A percentile compares a stretch with the other conserved stretches of the same genome.
Evolutionary conservation across 2,888 invertebrate species (phyloP).

Genomic region (Noctua comes): DNA sequence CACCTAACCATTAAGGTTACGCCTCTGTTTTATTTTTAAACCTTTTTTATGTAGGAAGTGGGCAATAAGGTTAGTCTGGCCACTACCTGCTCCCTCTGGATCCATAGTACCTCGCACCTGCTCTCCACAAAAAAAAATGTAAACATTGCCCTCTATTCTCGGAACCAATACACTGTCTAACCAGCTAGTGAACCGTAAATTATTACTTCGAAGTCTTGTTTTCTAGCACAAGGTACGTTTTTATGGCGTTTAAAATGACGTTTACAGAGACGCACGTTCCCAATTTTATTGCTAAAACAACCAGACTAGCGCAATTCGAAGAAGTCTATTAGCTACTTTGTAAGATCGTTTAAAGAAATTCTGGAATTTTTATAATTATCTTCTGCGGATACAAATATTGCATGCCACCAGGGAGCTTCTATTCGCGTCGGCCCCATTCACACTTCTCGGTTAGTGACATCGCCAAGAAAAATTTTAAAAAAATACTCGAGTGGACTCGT

Average conservation of each 20-base stretch:
- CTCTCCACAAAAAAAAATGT: conserved; percentile 86
- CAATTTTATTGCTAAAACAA: conserved; percentile 57
- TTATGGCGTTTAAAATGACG: conserved; percentile 63
- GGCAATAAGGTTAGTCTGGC: conserved; percentile 80
- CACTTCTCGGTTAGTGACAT: conserved; percentile 84
- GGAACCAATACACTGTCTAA: conserved; percentile 75
- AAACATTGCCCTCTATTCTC: conserved; percentile 82
- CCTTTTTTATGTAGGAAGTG: conserved; percentile 85
- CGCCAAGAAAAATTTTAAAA: conserved; percentile 79
- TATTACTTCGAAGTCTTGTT: conserved; percentile 76
- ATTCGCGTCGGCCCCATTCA: conserved; percentile 85
- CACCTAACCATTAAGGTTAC: conserved; percentile 77
- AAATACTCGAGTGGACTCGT: conserved; percentile 69
- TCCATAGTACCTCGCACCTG: conserved; percentile 80
- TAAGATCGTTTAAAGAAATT: conserved; percentile 39
- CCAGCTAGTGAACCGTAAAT: conserved; percentile 78
- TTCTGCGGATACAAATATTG: conserved; percentile 53
- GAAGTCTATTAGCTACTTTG: conserved; percentile 41
- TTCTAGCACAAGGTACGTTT: conserved; percentile 65
- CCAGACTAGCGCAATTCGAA: conserved; percentile 43
- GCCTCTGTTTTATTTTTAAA: conserved; percentile 74
- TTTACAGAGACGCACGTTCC: conserved; percentile 55
- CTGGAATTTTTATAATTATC: conserved; percentile 37
- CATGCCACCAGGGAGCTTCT: conserved; percentile 65
- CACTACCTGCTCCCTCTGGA: conserved; percentile 79